These are phyloP conservation scores for Andrena trimmerana DNA, from an alignment of 2,888 invertebrate species.

Conservation along the genomic window DNA sequence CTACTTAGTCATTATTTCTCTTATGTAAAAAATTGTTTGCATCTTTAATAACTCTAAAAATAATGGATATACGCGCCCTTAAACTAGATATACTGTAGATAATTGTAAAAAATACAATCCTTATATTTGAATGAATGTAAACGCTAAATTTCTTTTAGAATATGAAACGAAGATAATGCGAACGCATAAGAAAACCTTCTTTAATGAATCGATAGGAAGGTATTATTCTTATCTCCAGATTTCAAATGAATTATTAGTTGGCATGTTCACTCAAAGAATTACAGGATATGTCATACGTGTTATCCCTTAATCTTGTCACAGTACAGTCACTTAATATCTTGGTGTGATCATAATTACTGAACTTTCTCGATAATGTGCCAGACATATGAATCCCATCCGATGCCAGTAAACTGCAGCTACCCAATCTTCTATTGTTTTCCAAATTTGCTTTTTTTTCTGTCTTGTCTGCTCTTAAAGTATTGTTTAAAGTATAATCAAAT, in stretches of 20 bases:
- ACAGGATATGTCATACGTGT: constrained; percentile 77
- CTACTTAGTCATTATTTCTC: not conserved
- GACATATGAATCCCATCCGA: constrained; percentile 77
- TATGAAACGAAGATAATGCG: constrained; percentile 29
- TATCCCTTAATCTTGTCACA: constrained; percentile 77
- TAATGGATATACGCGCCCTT: not conserved
- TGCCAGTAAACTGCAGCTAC: constrained; percentile 71
- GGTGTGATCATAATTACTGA: constrained; percentile 80
- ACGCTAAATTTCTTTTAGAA: constrained; percentile 42
- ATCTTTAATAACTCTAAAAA: constrained; percentile 10
- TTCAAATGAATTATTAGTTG: constrained; percentile 72
- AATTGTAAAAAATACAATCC: constrained; percentile 54
- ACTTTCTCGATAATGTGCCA: constrained; percentile 77
- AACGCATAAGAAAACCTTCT: constrained; percentile 44
- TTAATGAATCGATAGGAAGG: constrained; percentile 60
- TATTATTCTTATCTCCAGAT: constrained; percentile 52
- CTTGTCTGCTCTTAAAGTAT: constrained; percentile 78
- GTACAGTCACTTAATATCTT: constrained; percentile 77
- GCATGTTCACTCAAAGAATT: constrained; percentile 77
- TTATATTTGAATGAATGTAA: constrained; percentile 45
- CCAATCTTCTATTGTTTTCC: constrained; percentile 77
- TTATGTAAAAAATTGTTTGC: constrained; percentile 3
- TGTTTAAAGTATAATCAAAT: constrained; percentile 80
- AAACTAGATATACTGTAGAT: constrained; percentile 34
- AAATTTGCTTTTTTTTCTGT: constrained; percentile 79